phyloP scores from a whole-genome alignment of 64 coral and sea anemone species.

The Pachyseris speciosa region DNA sequence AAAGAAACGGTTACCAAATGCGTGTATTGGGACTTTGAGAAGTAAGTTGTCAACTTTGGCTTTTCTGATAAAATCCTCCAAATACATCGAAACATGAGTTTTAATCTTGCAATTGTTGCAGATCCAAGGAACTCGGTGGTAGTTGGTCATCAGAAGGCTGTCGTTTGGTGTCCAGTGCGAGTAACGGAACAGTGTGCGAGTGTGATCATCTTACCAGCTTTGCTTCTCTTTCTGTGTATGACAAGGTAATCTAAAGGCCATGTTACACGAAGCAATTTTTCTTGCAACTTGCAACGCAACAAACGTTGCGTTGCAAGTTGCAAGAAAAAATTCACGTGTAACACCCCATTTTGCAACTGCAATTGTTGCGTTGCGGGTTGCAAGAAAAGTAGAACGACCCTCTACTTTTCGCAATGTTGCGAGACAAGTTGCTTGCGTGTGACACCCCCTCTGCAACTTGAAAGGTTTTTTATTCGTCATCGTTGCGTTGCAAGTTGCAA shows the following conservation, averaged over 20 bases:
- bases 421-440: no score
- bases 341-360: no score
- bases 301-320: no score
- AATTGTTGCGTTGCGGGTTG: no score
- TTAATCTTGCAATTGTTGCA: not conserved
- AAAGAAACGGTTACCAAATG: slow-evolving; percentile 59
- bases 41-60: slow-evolving; percentile 42
- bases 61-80: not conserved
- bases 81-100: not conserved
- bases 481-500: no score
- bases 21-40: slow-evolving; percentile 89
- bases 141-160: slow-evolving; percentile 92
- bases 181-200: slow-evolving; percentile 77
- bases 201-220: slow-evolving; percentile 91
- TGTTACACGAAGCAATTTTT: no score
- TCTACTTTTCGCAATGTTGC: no score
- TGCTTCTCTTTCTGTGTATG: slow-evolving; percentile 83
- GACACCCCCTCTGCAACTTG: no score
- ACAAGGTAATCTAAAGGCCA: slow-evolving; percentile 83
- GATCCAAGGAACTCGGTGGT: slow-evolving; percentile 73
- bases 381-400: no score
- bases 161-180: slow-evolving; percentile 41
- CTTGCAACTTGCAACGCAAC: no score
- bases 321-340: no score
- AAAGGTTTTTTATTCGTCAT: no score